These are phyloP conservation scores for Antrozous pallidus DNA, from an alignment of 2,797 vertebrate species.

Conservation along the genomic window DNA sequence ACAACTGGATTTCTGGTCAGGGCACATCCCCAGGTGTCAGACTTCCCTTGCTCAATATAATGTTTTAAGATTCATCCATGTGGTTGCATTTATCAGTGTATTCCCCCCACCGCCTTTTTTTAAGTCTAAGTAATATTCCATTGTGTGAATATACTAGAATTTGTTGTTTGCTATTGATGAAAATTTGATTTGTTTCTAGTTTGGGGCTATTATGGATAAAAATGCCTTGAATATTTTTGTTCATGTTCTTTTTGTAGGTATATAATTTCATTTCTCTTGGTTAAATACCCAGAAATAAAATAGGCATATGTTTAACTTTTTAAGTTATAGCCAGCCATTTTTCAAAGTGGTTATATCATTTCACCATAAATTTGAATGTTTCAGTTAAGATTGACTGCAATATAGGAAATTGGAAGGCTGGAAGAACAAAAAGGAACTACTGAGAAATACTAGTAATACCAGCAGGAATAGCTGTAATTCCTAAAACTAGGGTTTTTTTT, in stretches of 20 bases:
- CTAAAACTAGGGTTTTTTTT: background rate
- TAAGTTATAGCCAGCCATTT: background rate
- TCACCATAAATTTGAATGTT: background rate
- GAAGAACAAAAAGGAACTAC: background rate
- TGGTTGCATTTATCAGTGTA: background rate
- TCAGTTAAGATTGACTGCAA: background rate
- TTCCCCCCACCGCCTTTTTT: background rate
- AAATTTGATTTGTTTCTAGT: background rate
- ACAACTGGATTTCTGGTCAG: too few species aligned
- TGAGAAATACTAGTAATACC: background rate
- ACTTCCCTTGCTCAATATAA: background rate
- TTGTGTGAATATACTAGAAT: background rate
- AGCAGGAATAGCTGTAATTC: background rate
- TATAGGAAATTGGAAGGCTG: background rate
- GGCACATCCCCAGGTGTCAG: background rate
- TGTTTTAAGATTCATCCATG: background rate
- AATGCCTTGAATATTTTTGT: conserved; percentile 9
- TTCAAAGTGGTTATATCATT: background rate
- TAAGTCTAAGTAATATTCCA: background rate
- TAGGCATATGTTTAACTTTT: background rate
- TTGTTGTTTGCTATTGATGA: background rate
- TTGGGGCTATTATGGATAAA: background rate
- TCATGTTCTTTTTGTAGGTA: background rate
- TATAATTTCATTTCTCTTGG: conserved; percentile 11
- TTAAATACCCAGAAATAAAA: background rate